Conservation (phyloP, 2,888 invertebrate genomes). For the Dioctria linearis region DNA sequence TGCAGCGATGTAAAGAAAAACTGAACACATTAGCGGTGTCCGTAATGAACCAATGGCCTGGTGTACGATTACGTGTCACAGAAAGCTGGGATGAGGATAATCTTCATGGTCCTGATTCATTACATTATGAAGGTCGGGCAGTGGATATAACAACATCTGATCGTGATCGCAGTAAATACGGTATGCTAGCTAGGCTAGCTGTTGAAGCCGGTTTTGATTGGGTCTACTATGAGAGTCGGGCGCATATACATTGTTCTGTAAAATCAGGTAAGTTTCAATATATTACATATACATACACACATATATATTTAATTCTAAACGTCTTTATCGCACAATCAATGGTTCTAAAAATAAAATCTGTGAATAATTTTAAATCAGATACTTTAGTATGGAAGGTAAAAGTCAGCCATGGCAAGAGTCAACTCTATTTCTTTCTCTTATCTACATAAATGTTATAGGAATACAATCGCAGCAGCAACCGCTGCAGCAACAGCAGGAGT, state of each 20-base stretch:
- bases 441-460: too few relatives aligned
- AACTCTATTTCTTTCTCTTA: too few relatives aligned
- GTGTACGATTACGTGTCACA: conserved; percentile 91
- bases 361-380: too few relatives aligned
- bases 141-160: conserved; percentile 97
- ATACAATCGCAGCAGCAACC: too few relatives aligned
- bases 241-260: conserved; percentile 97
- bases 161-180: conserved; percentile 92
- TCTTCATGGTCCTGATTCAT: conserved; percentile 79
- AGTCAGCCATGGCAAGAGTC: too few relatives aligned
- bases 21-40: conserved; percentile 94
- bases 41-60: conserved; percentile 99
- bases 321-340: not conserved
- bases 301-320: not conserved
- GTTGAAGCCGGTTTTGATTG: conserved; percentile 99
- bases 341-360: too few relatives aligned
- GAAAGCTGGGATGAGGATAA: conserved; percentile 97
- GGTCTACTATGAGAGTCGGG: conserved; percentile 96
- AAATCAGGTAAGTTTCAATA: conserved; percentile 86
- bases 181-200: conserved; percentile 95
- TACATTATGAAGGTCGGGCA: conserved; percentile 97
- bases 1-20: conserved; percentile 96
- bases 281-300: not conserved
- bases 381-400: too few relatives aligned
- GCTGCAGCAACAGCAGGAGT: too few relatives aligned